A percentile compares a stretch with the other conserved stretches of the same genome.
Conservation (phyloP, 2,888 invertebrate genomes). For the Cactoblastis cactorum region DNA sequence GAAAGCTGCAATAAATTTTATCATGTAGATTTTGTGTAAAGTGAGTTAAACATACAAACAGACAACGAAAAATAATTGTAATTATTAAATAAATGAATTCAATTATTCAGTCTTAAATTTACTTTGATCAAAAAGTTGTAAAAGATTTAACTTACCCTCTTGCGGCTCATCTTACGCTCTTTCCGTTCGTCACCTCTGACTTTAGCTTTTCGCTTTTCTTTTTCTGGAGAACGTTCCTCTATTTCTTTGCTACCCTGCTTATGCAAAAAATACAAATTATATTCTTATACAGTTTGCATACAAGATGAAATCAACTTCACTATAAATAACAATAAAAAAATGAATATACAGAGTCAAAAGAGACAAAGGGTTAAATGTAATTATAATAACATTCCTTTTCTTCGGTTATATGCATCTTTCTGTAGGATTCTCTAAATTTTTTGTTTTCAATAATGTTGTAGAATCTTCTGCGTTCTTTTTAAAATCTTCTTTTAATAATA, state of each 20-base stretch:
- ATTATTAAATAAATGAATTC: too few species aligned
- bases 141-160: conserved; percentile 82
- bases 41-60: too few species aligned
- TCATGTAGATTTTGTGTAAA: too few species aligned
- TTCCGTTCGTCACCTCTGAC: conserved; percentile 80
- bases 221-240: conserved; percentile 81
- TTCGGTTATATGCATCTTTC: not conserved
- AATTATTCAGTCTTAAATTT: too few species aligned
- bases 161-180: conserved; percentile 89
- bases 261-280: conserved; percentile 48
- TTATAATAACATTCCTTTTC: not conserved
- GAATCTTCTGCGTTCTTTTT: not conserved
- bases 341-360: not conserved
- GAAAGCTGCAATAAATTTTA: too few species aligned
- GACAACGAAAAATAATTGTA: too few species aligned
- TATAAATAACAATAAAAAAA: not conserved
- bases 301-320: not conserved
- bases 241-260: conserved; percentile 79
- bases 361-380: conserved; percentile 2
- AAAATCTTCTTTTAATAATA: not conserved
- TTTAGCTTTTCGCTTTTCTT: conserved; percentile 87
- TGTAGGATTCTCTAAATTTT: not conserved
- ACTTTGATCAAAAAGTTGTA: too few species aligned
- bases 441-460: not conserved
- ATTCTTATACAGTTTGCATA: not conserved